Conservation (phyloP, 1,140 invertebrate genomes). For the Chironomus striatipennis region DNA sequence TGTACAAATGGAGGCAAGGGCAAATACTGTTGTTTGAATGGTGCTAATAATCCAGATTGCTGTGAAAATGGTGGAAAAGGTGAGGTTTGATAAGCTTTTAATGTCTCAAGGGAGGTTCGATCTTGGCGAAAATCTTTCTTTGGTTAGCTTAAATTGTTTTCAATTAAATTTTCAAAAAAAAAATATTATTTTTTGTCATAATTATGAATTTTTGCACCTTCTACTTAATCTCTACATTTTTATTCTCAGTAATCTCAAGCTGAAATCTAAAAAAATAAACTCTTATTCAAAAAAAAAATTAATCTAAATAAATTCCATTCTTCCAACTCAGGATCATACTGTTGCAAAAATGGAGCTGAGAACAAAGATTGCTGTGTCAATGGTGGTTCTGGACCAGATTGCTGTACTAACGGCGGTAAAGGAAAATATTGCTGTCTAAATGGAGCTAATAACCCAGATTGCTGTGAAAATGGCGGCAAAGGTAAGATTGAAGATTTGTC, state of each 20-base stretch:
- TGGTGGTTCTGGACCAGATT: neutral
- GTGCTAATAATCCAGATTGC: neutral
- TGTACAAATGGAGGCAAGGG: neutral
- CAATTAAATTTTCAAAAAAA: too few relatives aligned
- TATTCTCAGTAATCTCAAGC: too few relatives aligned
- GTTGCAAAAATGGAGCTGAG: neutral
- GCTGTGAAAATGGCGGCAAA: neutral
- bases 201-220: too few relatives aligned
- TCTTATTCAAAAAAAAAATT: too few relatives aligned
- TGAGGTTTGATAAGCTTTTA: neutral
- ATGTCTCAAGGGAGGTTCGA: too few relatives aligned
- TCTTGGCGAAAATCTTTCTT: too few relatives aligned
- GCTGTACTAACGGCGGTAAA: neutral
- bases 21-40: neutral
- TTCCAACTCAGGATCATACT: neutral
- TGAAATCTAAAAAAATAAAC: too few relatives aligned
- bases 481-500: neutral
- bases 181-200: too few relatives aligned
- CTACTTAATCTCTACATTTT: too few relatives aligned
- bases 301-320: too few relatives aligned
- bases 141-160: too few relatives aligned
- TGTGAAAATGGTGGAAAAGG: neutral
- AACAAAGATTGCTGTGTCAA: neutral
- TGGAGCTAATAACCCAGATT: neutral
- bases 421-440: neutral